Evolutionary conservation across 2,797 vertebrate species (phyloP).

Genomic region (Melopsittacus undulatus): DNA sequence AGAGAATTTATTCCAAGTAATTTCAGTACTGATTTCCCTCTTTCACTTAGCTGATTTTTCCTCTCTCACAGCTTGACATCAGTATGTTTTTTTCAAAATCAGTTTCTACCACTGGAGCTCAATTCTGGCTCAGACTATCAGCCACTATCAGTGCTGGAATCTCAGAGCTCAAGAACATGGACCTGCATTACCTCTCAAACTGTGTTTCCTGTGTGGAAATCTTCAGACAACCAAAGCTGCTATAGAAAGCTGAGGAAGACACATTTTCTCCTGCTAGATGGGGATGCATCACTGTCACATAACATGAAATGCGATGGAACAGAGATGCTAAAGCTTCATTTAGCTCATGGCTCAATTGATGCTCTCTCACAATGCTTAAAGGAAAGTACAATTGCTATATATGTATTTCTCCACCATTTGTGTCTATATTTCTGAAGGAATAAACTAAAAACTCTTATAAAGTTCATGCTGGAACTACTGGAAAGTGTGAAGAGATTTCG

Average conservation of each 20-base stretch:
- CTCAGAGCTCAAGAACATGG: not conserved
- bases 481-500: not conserved
- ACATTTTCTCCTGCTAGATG: not conserved
- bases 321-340: not conserved
- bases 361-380: not conserved
- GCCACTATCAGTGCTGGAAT: not conserved
- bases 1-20: not conserved
- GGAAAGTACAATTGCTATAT: not conserved
- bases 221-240: not conserved
- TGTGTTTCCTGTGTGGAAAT: not conserved
- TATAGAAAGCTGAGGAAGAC: not conserved
- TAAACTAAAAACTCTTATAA: not conserved
- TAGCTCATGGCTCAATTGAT: not conserved
- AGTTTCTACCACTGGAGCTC: not conserved
- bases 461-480: not conserved
- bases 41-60: not conserved
- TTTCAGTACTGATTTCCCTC: not conserved
- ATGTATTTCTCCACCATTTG: not conserved
- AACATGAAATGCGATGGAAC: not conserved
- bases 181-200: not conserved
- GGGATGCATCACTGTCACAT: accelerated
- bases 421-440: not conserved
- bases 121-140: not conserved
- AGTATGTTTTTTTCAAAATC: not conserved
- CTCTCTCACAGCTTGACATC: not conserved